A percentile compares a stretch with the other conserved stretches of the same genome.
These are phyloP conservation scores for Apostichopus japonicus DNA, from an alignment of 35 echinoderm and acorn worm genomes.

Conservation along the genomic window DNA sequence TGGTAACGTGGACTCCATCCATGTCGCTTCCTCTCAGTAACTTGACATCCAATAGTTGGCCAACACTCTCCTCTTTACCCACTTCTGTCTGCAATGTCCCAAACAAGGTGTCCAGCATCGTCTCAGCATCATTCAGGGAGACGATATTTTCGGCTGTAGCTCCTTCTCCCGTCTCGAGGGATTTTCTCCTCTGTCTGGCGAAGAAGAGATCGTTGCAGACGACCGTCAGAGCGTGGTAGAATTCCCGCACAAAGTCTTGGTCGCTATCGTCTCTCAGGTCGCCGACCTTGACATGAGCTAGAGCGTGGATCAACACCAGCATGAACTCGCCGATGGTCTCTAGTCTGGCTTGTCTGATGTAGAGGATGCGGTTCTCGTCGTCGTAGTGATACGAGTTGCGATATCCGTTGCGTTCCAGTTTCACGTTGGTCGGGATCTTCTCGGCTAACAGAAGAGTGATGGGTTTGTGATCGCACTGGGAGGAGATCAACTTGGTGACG, in stretches of 20 bases:
- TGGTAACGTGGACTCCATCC: constrained; percentile 80
- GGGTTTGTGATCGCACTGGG: constrained; percentile 72
- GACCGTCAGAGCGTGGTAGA: constrained; percentile 77
- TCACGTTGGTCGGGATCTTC: constrained; percentile 80
- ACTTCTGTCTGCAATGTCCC: constrained; percentile 65
- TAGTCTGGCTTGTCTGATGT: constrained; percentile 72
- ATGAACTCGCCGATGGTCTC: constrained; percentile 86
- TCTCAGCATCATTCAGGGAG: constrained; percentile 21
- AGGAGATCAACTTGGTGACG: constrained; percentile 68
- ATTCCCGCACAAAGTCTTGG: constrained; percentile 71
- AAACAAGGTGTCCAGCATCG: constrained; percentile 73
- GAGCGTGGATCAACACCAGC: constrained; percentile 85
- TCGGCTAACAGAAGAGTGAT: constrained; percentile 88
- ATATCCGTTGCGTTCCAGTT: constrained; percentile 79
- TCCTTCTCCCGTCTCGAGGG: neutral
- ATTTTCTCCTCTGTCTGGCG: constrained; percentile 71
- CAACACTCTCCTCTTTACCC: constrained; percentile 75
- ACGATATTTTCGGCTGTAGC: constrained; percentile 1
- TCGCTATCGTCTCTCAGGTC: constrained; percentile 92
- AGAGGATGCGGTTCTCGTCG: constrained; percentile 80
- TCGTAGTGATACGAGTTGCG: constrained; percentile 96
- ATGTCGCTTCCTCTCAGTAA: constrained; percentile 67
- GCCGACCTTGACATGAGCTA: constrained; percentile 94
- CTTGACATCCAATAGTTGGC: constrained; percentile 84
- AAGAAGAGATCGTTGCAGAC: constrained; percentile 99